Evolutionary conservation across 2,113 vertebrate genomes (phyloP).

Genomic region (Hipposideros armiger): DNA sequence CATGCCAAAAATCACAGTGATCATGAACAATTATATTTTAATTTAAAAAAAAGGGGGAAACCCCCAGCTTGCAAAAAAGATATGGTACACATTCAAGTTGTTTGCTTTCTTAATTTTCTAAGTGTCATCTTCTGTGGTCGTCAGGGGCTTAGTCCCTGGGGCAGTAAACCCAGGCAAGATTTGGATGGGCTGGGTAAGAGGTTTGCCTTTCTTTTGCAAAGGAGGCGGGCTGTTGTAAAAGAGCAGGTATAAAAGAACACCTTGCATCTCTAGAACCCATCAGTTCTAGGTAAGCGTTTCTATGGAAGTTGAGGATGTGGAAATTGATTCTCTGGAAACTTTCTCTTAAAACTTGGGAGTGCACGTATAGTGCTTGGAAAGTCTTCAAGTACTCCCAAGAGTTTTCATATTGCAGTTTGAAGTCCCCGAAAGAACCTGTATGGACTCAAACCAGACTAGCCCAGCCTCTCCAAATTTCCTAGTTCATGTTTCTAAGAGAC

Average conservation of each 20-base stretch:
- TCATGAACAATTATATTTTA: background rate
- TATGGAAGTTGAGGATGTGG: background rate
- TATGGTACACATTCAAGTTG: background rate
- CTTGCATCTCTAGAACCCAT: too few species aligned
- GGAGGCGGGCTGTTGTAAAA: background rate
- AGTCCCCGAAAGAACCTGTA: background rate
- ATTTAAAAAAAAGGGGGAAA: slow-evolving; percentile 11
- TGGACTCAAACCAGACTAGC: background rate
- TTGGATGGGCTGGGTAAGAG: background rate
- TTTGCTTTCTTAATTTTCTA: background rate
- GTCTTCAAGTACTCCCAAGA: background rate
- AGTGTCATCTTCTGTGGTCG: background rate
- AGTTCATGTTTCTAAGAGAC: background rate
- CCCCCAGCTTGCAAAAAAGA: background rate
- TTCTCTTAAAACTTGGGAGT: background rate
- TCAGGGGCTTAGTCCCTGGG: background rate
- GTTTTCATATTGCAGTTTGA: background rate
- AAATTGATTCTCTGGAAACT: background rate
- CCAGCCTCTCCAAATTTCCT: background rate
- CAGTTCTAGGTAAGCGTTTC: background rate
- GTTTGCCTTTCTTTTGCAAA: background rate
- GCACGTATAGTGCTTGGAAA: background rate
- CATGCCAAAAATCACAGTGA: background rate
- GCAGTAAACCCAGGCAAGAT: background rate
- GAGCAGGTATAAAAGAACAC: background rate